Conservation (phyloP, 2,797 vertebrate genomes). For the Erpetoichthys calabaricus region DNA sequence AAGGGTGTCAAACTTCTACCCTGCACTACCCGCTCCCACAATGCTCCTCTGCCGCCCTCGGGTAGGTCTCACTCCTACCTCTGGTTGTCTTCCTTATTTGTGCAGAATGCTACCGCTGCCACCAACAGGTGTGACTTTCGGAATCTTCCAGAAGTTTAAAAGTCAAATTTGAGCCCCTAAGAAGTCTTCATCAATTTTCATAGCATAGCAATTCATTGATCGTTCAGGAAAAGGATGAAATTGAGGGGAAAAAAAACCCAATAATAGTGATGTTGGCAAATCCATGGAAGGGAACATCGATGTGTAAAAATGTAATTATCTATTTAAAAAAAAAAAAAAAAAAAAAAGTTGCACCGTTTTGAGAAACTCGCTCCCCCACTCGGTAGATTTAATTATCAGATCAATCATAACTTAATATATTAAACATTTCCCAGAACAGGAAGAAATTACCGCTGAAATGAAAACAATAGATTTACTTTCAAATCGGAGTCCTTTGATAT, state of each 20-base stretch:
- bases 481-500: constrained; percentile 41
- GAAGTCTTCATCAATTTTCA: constrained; percentile 22
- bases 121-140: too few species aligned
- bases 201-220: constrained; percentile 72
- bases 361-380: constrained; percentile 60
- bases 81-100: too few species aligned
- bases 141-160: too few species aligned
- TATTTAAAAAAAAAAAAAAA: constrained; percentile 34
- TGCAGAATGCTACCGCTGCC: too few species aligned
- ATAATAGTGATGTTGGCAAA: constrained; percentile 67
- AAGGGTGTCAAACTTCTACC: too few species aligned
- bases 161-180: too few species aligned
- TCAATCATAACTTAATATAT: constrained; percentile 61
- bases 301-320: constrained; percentile 72
- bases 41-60: too few species aligned
- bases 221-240: constrained; percentile 65
- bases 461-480: constrained; percentile 76
- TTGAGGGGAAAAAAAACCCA: constrained; percentile 29
- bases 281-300: constrained; percentile 65
- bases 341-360: constrained; percentile 36
- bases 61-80: too few species aligned
- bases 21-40: too few species aligned
- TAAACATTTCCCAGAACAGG: constrained; percentile 35
- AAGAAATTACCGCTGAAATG: constrained; percentile 65
- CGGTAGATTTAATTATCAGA: constrained; percentile 76